Percentiles rank a stretch among this genome's conserved stretches.
phyloP scores from a whole-genome alignment of 2,797 vertebrate genomes.

The Syndactyla subalaris region DNA sequence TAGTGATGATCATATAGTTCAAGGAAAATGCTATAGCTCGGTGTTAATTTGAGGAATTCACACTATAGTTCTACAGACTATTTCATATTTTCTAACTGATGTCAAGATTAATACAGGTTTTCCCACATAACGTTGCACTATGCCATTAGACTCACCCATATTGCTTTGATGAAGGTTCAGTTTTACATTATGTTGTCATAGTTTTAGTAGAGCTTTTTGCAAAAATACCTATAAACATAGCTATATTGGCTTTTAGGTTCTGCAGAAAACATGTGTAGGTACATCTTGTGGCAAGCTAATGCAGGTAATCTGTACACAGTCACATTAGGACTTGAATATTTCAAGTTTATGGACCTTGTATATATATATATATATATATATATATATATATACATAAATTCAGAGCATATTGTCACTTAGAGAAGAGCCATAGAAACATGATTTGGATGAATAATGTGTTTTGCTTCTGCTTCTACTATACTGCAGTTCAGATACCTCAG shows the following conservation, averaged over 20 bases:
- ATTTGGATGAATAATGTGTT: not conserved
- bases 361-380: too few species aligned
- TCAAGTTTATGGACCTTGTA: not conserved
- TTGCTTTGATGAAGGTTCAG: not conserved
- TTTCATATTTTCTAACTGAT: not conserved
- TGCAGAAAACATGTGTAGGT: not conserved
- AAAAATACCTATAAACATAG: not conserved
- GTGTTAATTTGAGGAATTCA: not conserved
- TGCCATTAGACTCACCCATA: not conserved
- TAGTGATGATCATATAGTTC: not conserved
- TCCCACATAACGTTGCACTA: not conserved
- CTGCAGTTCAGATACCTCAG: not conserved
- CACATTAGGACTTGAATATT: not conserved
- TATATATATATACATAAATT: not conserved
- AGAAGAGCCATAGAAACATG: not conserved
- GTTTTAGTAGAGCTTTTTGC: not conserved
- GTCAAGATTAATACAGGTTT: not conserved
- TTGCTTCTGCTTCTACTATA: not conserved
- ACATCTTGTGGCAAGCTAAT: constrained; percentile 15
- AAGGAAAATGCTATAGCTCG: not conserved
- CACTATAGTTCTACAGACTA: not conserved
- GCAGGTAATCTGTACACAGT: not conserved
- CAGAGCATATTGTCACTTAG: not conserved
- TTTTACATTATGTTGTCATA: not conserved
- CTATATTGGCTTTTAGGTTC: not conserved